Conservation (phyloP, 2,888 invertebrate genomes). For the Silvanus unidentatus region DNA sequence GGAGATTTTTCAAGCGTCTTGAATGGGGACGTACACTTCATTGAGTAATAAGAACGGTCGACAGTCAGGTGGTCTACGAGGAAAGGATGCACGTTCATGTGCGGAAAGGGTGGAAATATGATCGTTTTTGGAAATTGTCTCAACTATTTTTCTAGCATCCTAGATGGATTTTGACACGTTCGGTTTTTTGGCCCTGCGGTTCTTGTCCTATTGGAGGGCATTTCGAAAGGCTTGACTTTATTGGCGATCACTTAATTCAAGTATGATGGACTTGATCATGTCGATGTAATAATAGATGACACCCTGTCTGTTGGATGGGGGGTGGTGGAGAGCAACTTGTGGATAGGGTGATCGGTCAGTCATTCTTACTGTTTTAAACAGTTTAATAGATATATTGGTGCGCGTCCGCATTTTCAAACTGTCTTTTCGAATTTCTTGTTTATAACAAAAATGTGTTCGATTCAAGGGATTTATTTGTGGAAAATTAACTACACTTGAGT, state of each 20-base stretch:
- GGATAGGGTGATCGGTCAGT: slow-evolving; percentile 39
- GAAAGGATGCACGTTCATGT: slow-evolving; percentile 4
- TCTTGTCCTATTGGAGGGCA: too few relatives aligned
- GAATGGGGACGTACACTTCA: neutral
- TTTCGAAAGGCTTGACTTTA: neutral
- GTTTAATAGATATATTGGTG: slow-evolving; percentile 27
- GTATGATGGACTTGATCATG: slow-evolving; percentile 12
- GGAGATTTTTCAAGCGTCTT: neutral
- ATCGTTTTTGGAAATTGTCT: too few relatives aligned
- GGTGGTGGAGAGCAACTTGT: slow-evolving; percentile 26
- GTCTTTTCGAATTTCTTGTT: slow-evolving; percentile 7
- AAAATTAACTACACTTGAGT: neutral
- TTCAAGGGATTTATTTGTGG: neutral
- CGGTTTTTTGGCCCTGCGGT: too few relatives aligned
- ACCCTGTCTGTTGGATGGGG: slow-evolving; percentile 31
- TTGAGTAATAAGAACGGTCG: too few relatives aligned
- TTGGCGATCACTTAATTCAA: neutral
- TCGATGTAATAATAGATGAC: slow-evolving; percentile 37
- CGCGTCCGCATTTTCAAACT: slow-evolving; percentile 21
- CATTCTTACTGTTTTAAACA: slow-evolving; percentile 36
- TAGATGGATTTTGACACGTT: too few relatives aligned
- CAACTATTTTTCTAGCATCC: too few relatives aligned
- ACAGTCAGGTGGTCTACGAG: slow-evolving; percentile 23
- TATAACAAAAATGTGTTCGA: slow-evolving; percentile 1
- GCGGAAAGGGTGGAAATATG: too few relatives aligned